Conservation (phyloP, 1,140 invertebrate genomes). For the Dinothrombium tinctorium region DNA sequence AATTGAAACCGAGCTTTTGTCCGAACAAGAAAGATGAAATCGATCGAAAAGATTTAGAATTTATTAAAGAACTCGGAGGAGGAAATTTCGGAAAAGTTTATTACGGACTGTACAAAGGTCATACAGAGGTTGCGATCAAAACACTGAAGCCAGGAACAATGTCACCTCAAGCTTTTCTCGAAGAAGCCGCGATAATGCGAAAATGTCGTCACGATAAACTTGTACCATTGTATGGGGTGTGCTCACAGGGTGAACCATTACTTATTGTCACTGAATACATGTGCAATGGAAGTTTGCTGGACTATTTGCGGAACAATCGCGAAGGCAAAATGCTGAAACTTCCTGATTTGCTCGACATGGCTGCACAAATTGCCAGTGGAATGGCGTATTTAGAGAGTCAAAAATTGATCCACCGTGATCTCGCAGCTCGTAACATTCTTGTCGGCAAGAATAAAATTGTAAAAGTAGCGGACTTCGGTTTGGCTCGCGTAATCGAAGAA, state of each 20-base stretch:
- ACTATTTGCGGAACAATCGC: slow-evolving; percentile 65
- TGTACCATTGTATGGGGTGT: slow-evolving; percentile 79
- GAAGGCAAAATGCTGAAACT: slow-evolving; percentile 53
- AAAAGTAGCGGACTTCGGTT: slow-evolving; percentile 88
- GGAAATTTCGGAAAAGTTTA: slow-evolving; percentile 97
- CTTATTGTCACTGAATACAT: slow-evolving; percentile 92
- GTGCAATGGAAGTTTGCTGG: slow-evolving; percentile 69
- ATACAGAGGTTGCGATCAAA: slow-evolving; percentile 86
- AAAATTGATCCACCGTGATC: slow-evolving; percentile 30
- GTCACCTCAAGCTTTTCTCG: slow-evolving; percentile 86
- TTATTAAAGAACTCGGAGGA: slow-evolving; percentile 66
- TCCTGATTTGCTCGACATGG: slow-evolving; percentile 77
- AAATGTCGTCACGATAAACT: slow-evolving; percentile 85
- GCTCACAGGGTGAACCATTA: slow-evolving; percentile 80
- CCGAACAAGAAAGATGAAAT: slow-evolving; percentile 83
- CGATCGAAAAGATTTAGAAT: slow-evolving; percentile 54
- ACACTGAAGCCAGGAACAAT: slow-evolving; percentile 82
- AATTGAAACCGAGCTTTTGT: slow-evolving; percentile 80
- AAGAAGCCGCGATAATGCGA: slow-evolving; percentile 95
- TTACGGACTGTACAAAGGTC: slow-evolving; percentile 39
- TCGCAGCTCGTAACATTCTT: slow-evolving; percentile 73
- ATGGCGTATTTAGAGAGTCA: slow-evolving; percentile 84
- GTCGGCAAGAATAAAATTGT: slow-evolving; percentile 86
- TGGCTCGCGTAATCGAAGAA: slow-evolving; percentile 84
- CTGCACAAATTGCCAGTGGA: slow-evolving; percentile 69